Base-by-base conservation (phyloP, 2,113 vertebrate genomes). In the Siniperca knerii region DNA sequence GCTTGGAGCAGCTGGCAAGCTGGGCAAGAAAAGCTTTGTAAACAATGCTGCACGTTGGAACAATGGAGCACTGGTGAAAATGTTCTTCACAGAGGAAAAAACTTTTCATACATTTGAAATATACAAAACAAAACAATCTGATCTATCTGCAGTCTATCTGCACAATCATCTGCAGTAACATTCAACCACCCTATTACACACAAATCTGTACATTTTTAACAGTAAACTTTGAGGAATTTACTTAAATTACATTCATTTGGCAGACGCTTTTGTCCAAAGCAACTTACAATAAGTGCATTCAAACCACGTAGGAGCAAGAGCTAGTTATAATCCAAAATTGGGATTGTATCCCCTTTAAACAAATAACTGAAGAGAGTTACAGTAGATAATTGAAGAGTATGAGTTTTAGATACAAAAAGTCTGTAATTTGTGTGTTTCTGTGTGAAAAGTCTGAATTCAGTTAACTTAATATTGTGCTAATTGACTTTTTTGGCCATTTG, bases 1-100 rank as follows among this genome's bases (percentile, higher is more conserved):
- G 81, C 85, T 85, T 72, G 82, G 82, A 90, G 92, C 88, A 91
- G 88, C 87, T 90, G 92, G 93, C 82, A 90, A 92, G 81, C 88
- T 81, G 73, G 87, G 68, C 81, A 79, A 90, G 86, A 77, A 87
- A 87, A 86, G 88, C 87, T 85, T 89, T 76, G 90, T 86, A 92
- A 92, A 92, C 91, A 94, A 91, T 80, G 79, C 81, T 80, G 79
- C 78, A 77, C 42, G 16, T 58, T 70, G 70, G 77, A 90, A 75
- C 52, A 70, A 64, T 64, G 78, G 33, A 65, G 70, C 42, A 70
- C 48, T 46, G 74, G 58, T 60, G 78, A 71, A 90, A 87, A 83
- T 72, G 52, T 68, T 83, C 21, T 29, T 75, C 69, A 48, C 64
- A 46, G 55, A 88, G 76, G 15, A 16, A 67, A 64, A 74, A 55